Percentiles rank a stretch among this genome's conserved stretches.
phyloP scores from a whole-genome alignment of 1,140 invertebrate species.

The Bombyx mandarina region DNA sequence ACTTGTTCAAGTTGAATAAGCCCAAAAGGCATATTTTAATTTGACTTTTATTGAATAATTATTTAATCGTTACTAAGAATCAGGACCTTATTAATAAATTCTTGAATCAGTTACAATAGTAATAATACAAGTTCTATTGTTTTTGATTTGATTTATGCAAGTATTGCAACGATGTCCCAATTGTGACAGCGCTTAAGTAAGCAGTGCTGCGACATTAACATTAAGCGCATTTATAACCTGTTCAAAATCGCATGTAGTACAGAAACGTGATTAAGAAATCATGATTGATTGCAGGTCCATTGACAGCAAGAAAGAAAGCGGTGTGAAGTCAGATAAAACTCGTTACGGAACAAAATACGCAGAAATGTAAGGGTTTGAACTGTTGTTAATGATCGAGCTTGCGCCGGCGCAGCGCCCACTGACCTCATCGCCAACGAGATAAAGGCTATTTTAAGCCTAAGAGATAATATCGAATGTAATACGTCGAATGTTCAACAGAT shows the following conservation, averaged over 20 bases:
- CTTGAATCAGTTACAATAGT: too few relatives aligned
- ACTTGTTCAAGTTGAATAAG: too few relatives aligned
- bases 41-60: too few relatives aligned
- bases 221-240: too few relatives aligned
- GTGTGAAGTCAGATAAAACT: slow-evolving; percentile 22
- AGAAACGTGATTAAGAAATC: not conserved
- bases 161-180: too few relatives aligned
- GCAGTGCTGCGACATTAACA: too few relatives aligned
- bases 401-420: slow-evolving; percentile 50
- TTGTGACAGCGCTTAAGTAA: too few relatives aligned
- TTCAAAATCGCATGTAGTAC: not conserved
- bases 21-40: too few relatives aligned
- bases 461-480: slow-evolving; percentile 47
- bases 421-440: slow-evolving; percentile 61
- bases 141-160: too few relatives aligned
- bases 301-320: slow-evolving; percentile 16
- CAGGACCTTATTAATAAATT: too few relatives aligned
- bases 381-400: slow-evolving; percentile 42
- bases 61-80: too few relatives aligned
- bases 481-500: slow-evolving; percentile 53
- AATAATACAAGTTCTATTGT: too few relatives aligned
- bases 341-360: slow-evolving; percentile 40
- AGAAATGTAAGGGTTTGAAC: slow-evolving; percentile 43
- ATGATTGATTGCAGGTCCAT: slow-evolving; percentile 13
- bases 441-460: slow-evolving; percentile 59